Base-by-base conservation (phyloP, 30 jellyfish, hydroid and myxozoan genomes). In the Mastigias papua region DNA sequence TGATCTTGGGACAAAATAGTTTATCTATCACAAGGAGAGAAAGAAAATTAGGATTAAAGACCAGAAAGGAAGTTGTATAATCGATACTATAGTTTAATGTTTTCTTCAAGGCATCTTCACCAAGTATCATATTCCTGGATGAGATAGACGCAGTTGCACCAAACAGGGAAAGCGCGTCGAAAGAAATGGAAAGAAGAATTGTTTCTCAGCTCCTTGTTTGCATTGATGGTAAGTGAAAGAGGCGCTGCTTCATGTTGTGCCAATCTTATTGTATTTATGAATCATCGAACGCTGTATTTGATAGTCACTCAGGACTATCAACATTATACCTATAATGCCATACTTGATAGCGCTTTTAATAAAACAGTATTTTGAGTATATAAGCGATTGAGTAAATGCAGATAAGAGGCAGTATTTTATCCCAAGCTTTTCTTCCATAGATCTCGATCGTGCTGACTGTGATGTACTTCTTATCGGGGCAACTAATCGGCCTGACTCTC, bases 91-190 rank as follows among this genome's bases (percentile, higher is more conserved):
- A n/a, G n/a, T n/a, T 50, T 76, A 2, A 34, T 54, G 23, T 48
- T 32, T 51, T 22, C 54, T 57, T 29, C 1, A 74, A 91, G 98
- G 87, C 67, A 42, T 49, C 89, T n/a, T 96, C 98, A 31, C 98
- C 98, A 2, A 81, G 98, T 72, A 84, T 96, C 6, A 34, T 96
- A 0, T 93, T 96, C 60, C 84, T 96, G 42, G 99, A 96, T 82
- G 99, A 96, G 62, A 89, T 96, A 17, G 99, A 96, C 51, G 97
- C 98, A 27, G 92, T 96, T 26, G 96, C 99, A 48, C 99, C 98
- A 10, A 90, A 91, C 69, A 78, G 99, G 30, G 99, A 96, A 79
- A 90, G 88, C 69, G 98, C 99, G 6, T 95, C 99, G 20, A 89
- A 89, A 74, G 98, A 92, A 31, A 93, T 85, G 95, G 99, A 96